Evolutionary conservation across 2,113 vertebrate genomes (phyloP).

Genomic region (Petrocephalus microphthalmus): DNA sequence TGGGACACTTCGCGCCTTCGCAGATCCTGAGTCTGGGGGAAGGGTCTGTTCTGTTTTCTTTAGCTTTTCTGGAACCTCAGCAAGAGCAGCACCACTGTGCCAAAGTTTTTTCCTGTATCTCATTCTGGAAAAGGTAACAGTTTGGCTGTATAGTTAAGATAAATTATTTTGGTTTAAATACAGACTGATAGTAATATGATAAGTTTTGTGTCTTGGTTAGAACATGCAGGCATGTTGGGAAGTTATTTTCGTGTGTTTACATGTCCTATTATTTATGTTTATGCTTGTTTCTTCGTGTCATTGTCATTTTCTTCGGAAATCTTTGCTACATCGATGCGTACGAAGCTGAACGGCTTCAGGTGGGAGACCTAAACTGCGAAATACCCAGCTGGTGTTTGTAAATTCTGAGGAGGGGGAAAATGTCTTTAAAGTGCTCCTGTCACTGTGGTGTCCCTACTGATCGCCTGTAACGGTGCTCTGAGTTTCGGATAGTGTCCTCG

Average conservation of each 20-base stretch:
- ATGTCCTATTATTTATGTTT: slow-evolving; percentile 1
- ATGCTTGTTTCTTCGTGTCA: slow-evolving; percentile 17
- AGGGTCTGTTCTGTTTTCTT: background rate
- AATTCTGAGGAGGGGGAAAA: background rate
- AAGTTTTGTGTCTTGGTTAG: slow-evolving; percentile 42
- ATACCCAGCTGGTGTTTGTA: background rate
- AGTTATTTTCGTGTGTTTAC: slow-evolving; percentile 29
- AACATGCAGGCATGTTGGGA: slow-evolving; percentile 64
- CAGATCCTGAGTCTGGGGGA: background rate
- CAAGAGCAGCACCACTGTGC: background rate
- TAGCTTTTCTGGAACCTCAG: background rate
- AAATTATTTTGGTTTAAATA: slow-evolving; percentile 32
- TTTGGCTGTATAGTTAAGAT: background rate
- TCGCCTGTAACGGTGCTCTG: background rate
- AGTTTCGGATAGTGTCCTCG: background rate
- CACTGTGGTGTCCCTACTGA: background rate
- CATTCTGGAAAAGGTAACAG: background rate
- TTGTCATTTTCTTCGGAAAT: slow-evolving; percentile 46
- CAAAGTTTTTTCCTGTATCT: background rate
- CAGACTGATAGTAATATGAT: slow-evolving; percentile 48
- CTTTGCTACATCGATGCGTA: slow-evolving; percentile 38
- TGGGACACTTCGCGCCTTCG: background rate
- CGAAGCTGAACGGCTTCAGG: slow-evolving; percentile 54
- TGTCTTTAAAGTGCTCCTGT: background rate
- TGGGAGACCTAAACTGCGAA: slow-evolving; percentile 31